phyloP scores from a whole-genome alignment of 1,140 invertebrate genomes.

The Drosophila dunni region DNA sequence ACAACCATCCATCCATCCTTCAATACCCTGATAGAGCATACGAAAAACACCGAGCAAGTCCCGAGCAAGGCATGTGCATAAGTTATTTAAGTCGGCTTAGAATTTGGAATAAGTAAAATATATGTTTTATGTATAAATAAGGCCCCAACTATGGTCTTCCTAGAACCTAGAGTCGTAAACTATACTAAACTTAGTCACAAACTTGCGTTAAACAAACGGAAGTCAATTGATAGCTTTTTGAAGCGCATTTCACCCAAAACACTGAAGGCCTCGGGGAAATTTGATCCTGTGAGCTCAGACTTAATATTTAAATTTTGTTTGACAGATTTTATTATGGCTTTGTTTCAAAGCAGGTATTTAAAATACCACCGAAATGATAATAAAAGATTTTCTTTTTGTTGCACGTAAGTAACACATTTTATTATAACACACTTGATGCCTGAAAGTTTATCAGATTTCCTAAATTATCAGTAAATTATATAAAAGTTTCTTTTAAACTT shows the following conservation, averaged over 20 bases:
- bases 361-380: too few species aligned
- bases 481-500: too few species aligned
- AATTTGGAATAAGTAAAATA: conserved; percentile 57
- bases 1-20: conserved; percentile 4
- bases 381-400: too few species aligned
- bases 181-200: conserved; percentile 3
- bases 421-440: not conserved
- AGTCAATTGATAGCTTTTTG: not conserved
- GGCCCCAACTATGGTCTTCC: not conserved
- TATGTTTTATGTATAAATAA: conserved; percentile 42
- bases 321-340: too few species aligned
- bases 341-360: too few species aligned
- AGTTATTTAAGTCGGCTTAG: conserved; percentile 62
- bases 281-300: not conserved
- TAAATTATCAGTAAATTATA: not conserved
- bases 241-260: not conserved
- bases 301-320: not conserved
- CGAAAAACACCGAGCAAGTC: not conserved
- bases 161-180: conserved; percentile 2
- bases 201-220: not conserved
- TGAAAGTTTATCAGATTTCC: not conserved
- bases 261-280: not conserved
- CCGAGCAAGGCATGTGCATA: conserved; percentile 27
- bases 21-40: conserved; percentile 10
- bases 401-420: too few species aligned